These are phyloP conservation scores for Gari tellinella DNA, from an alignment of 2,888 invertebrate genomes.

Conservation along the genomic window DNA sequence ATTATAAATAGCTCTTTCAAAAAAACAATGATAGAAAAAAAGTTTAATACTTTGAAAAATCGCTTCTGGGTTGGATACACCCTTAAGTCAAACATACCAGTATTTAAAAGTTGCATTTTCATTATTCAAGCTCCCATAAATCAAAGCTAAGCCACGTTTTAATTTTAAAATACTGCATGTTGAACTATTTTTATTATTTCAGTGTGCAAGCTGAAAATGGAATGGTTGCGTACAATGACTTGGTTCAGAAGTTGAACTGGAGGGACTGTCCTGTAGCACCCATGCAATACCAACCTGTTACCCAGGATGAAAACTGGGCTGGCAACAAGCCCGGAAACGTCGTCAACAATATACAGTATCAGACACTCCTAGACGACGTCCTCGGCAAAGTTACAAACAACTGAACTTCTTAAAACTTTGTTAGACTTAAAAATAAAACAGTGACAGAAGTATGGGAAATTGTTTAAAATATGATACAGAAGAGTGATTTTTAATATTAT, in stretches of 20 bases:
- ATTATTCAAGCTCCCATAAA: too few relatives aligned
- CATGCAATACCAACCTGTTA: slow-evolving; percentile 71
- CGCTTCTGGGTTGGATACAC: too few relatives aligned
- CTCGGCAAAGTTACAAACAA: slow-evolving; percentile 63
- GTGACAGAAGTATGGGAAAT: not conserved
- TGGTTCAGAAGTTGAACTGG: slow-evolving; percentile 82
- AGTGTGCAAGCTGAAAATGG: slow-evolving; percentile 71
- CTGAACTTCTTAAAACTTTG: slow-evolving; percentile 11
- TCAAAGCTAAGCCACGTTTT: not conserved
- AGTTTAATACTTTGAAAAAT: too few relatives aligned
- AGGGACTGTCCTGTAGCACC: slow-evolving; percentile 79
- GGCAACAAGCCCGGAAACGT: slow-evolving; percentile 67
- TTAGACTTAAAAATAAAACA: not conserved
- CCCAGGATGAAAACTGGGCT: slow-evolving; percentile 70
- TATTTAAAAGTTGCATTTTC: too few relatives aligned
- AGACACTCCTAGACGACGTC: slow-evolving; percentile 69
- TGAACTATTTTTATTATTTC: slow-evolving; percentile 16
- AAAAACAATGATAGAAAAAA: too few relatives aligned
- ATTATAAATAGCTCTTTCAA: too few relatives aligned
- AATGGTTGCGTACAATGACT: slow-evolving; percentile 72
- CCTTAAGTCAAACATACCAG: too few relatives aligned
- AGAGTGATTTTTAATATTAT: too few relatives aligned
- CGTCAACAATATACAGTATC: slow-evolving; percentile 67
- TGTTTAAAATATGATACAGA: not conserved
- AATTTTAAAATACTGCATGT: not conserved